Base-by-base conservation (phyloP, 2,797 vertebrate genomes). In the Notoglanidium macrostoma region DNA sequence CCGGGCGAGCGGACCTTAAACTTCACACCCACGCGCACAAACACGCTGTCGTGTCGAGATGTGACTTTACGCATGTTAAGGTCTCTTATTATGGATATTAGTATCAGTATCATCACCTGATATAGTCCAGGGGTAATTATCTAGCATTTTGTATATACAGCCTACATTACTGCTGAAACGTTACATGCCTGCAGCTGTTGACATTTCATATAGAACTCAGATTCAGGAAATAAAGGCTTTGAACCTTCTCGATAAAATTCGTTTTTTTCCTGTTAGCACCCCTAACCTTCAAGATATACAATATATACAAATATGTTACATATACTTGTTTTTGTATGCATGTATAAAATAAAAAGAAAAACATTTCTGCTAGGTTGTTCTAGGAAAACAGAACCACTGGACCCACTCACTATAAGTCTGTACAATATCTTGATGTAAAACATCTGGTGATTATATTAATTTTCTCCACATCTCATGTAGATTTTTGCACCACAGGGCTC, bases 1-100 rank as follows among this genome's bases (percentile, higher is more conserved):
- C 95, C 91, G 94, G 93, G 32, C 94, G 94, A 95, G 93, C 93
- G 95, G 95, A 95, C 94, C 95, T 95, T 95, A 93, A 94, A 94
- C 87, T 94, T 91, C 91, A 89, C 92, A 83, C 90, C 84, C 90
- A 86, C 88, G 79, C 89, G 74, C 88, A 51, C 83, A 46, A 46
- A 63, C 61, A 77, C 80, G 73, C 78, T 29, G 55, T 86, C 77
- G 51, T 78, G 68, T 54, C 77, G 67, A 59, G 78, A 85, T 51
- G 87, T 87, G 89, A 89, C 89, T 72, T 63, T n/a, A 76, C 40
- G 65, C 63, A 17, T 40, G 6, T 51, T n/a, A 29, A n/a, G 7
- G 3, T 8, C 14, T 49, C 35, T 17, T 32, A 46, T 65, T 65
- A 65, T 82, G 26, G 23, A 17, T 46, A 46, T 46, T 4, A 80